phyloP scores from a whole-genome alignment of 2,888 invertebrate species.

The Drosophila mimetica region DNA sequence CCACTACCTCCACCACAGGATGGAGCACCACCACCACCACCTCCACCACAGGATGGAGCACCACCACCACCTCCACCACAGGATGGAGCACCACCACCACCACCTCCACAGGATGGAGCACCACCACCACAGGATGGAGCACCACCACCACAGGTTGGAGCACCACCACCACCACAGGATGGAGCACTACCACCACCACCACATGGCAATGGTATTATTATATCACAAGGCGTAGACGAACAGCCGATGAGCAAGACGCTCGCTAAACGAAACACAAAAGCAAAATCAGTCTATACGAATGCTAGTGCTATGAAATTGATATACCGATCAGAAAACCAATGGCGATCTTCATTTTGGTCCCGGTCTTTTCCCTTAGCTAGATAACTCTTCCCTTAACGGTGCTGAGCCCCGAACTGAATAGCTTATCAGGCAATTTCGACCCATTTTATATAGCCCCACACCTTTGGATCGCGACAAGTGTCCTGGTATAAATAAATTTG shows the following conservation, averaged over 20 bases:
- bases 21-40: background rate
- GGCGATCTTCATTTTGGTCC: slow-evolving; percentile 11
- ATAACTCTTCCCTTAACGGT: background rate
- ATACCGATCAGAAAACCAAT: slow-evolving; percentile 7
- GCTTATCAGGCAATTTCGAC: background rate
- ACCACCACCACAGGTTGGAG: background rate
- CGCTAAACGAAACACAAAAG: background rate
- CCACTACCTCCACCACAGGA: no score
- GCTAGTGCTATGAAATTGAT: background rate
- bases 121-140: background rate
- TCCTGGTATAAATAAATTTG: slow-evolving; percentile 7
- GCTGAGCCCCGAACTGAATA: slow-evolving; percentile 6
- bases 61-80: background rate
- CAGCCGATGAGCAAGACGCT: background rate
- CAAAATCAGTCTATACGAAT: background rate
- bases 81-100: background rate
- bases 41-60: background rate
- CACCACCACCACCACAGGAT: background rate
- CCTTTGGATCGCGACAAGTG: background rate
- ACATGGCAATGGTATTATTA: background rate
- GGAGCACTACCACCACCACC: background rate
- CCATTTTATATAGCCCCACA: slow-evolving; percentile 3
- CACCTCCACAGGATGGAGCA: background rate
- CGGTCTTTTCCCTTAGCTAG: background rate
- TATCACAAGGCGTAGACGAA: slow-evolving; percentile 4